Percentiles rank a stretch among this genome's conserved stretches.
Conservation (phyloP, 2,888 invertebrate genomes). For the Matsumyia berberina region DNA sequence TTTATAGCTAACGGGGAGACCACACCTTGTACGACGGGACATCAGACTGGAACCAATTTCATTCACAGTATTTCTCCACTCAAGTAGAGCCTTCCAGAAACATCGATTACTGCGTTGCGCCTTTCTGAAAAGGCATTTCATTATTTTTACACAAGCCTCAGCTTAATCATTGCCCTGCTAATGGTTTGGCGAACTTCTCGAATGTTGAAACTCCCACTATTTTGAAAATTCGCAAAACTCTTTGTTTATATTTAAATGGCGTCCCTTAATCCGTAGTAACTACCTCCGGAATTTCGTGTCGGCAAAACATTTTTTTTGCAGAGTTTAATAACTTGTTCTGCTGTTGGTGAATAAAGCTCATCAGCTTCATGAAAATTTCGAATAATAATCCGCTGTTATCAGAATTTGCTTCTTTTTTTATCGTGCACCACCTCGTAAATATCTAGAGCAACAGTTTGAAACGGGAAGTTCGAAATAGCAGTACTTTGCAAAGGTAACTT, state of each 20-base stretch:
- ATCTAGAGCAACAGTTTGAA: slow-evolving; percentile 50
- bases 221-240: slow-evolving; percentile 19
- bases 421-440: slow-evolving; percentile 43
- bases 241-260: slow-evolving; percentile 1
- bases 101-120: slow-evolving; percentile 18
- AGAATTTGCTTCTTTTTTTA: slow-evolving; percentile 47
- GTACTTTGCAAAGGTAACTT: slow-evolving; percentile 26
- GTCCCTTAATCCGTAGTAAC: slow-evolving; percentile 34
- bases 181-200: slow-evolving; percentile 20
- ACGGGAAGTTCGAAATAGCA: slow-evolving; percentile 41
- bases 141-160: slow-evolving; percentile 11
- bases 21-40: slow-evolving; percentile 14
- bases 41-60: slow-evolving; percentile 25
- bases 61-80: slow-evolving; percentile 20
- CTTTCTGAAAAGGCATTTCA: slow-evolving; percentile 22
- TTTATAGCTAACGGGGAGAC: not conserved
- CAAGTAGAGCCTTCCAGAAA: slow-evolving; percentile 23
- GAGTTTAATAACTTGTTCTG: slow-evolving; percentile 34
- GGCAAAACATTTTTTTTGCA: slow-evolving; percentile 56
- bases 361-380: slow-evolving; percentile 48
- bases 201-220: slow-evolving; percentile 9
- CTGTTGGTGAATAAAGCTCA: slow-evolving; percentile 25
- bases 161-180: slow-evolving; percentile 36
- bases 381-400: not conserved
- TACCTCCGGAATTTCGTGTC: slow-evolving; percentile 52